Base-by-base conservation (phyloP, 2,888 invertebrate genomes). In the Apotomis turbidana region DNA sequence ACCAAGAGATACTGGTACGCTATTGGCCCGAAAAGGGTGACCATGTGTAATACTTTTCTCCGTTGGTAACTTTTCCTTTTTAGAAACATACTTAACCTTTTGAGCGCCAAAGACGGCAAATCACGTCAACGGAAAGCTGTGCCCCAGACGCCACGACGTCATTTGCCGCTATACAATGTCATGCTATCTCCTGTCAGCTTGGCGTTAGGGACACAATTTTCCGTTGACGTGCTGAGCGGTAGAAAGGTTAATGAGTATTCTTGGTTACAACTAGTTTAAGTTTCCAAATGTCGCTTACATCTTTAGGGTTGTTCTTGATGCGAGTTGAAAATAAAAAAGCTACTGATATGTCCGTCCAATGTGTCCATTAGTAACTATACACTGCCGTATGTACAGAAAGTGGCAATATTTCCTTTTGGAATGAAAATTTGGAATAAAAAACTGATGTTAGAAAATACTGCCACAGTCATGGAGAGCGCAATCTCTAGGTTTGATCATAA, bases 341-440 rank as follows among this genome's bases (percentile, higher is more conserved):
- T 52, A 73, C 63, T 74, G 74, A 75, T 76, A 76, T 76, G 74
- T 75, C 64, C 52, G 63, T 68, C 74, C n/a, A 52, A 62, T 60
- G 59, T 52, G 74, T 76, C 70, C 68, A 71, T 71, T 73, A 73
- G 74, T 76, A 63, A 76, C 77, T 75, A 71, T 66, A 74, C 73
- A 78, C 80, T 75, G 80, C 79, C 75, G 76, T 67, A 68, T 78
- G 74, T 64, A 75, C 74, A 76, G 75, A 76, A 79, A 79, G 79
- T 80, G 81, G 79, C 79, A 79, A 79, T 72, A 79, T 80, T 81
- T 77, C 76, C 77, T 77, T 71, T 72, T 71, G 77, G 77, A 78
- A 68, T 71, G 71, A 75, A 52, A 57, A 57, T 58, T 27, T 0
- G 27, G 54, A 69, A 61, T 8, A 62, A 57, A 36, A 66, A 27